Conservation (phyloP, 2,888 invertebrate genomes). For the Globia sparganii region DNA sequence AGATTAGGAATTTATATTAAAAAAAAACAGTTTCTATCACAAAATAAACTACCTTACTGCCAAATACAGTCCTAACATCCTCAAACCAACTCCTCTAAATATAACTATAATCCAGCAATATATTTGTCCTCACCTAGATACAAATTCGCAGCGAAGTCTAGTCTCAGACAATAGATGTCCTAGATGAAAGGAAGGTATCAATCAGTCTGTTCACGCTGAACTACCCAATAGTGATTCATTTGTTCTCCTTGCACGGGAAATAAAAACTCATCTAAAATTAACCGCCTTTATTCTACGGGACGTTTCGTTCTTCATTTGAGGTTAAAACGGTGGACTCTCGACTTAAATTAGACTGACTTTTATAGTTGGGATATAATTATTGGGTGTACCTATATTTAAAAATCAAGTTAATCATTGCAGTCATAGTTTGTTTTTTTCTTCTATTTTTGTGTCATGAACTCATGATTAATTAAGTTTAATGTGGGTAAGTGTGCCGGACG, state of each 20-base stretch:
- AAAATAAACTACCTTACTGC: slow-evolving; percentile 7
- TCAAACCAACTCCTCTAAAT: slow-evolving; percentile 4
- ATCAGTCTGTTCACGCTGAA: slow-evolving; percentile 55
- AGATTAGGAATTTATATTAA: no score
- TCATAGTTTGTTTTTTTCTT: background rate
- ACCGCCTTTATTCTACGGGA: slow-evolving; percentile 32
- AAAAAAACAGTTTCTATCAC: background rate
- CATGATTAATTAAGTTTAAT: background rate
- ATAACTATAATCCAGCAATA: slow-evolving; percentile 53
- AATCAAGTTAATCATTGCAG: background rate
- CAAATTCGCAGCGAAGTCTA: slow-evolving; percentile 30
- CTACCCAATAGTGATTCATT: slow-evolving; percentile 63
- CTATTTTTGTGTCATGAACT: background rate
- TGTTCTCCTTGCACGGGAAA: slow-evolving; percentile 43
- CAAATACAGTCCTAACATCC: slow-evolving; percentile 32
- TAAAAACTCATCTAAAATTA: slow-evolving; percentile 57
- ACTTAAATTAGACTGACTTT: background rate
- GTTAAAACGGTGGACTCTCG: slow-evolving; percentile 8
- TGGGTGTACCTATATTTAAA: background rate
- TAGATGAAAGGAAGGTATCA: slow-evolving; percentile 65
- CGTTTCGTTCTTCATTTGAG: slow-evolving; percentile 31
- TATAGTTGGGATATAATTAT: background rate
- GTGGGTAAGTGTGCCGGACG: no score
- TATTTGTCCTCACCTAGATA: slow-evolving; percentile 44
- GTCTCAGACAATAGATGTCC: slow-evolving; percentile 51